phyloP scores from a whole-genome alignment of 2,113 vertebrate species.

The Sinocyclocheilus anshuiensis region DNA sequence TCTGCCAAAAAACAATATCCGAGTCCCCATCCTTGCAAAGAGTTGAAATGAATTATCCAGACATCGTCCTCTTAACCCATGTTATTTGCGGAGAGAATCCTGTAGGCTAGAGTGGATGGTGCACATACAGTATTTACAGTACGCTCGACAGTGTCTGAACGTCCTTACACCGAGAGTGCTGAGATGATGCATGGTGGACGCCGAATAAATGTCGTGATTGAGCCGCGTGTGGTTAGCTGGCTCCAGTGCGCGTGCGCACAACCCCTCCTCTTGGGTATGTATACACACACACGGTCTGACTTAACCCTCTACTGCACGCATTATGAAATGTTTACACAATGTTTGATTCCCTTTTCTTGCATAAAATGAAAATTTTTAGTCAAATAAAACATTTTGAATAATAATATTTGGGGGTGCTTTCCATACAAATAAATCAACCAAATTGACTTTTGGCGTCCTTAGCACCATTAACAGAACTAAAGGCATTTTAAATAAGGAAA shows the following conservation, averaged over 20 bases:
- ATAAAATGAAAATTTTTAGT: neutral
- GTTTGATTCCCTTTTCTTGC: neutral
- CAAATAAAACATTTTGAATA: no score
- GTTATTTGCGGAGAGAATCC: constrained; percentile 57
- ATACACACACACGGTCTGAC: neutral
- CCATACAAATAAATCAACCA: neutral
- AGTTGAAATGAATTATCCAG: constrained; percentile 71
- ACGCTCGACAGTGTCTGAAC: constrained; percentile 59
- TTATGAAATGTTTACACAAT: neutral
- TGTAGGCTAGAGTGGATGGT: constrained; percentile 33
- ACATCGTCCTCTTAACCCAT: constrained; percentile 73
- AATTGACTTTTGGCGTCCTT: neutral
- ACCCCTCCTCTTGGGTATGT: constrained; percentile 31
- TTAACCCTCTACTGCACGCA: constrained; percentile 1
- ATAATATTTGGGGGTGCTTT: neutral
- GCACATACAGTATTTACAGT: constrained; percentile 54
- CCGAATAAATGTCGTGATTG: constrained; percentile 59
- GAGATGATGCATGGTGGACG: constrained; percentile 66
- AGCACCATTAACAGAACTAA: neutral
- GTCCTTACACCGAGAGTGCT: constrained; percentile 61
- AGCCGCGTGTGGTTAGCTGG: constrained; percentile 66
- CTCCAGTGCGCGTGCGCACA: constrained; percentile 66
- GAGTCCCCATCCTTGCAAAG: constrained; percentile 67
- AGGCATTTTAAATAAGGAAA: neutral
- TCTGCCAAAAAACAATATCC: constrained; percentile 66